These are phyloP conservation scores for Girardia tigrina DNA, from an alignment of 2,888 invertebrate species.

Conservation along the genomic window DNA sequence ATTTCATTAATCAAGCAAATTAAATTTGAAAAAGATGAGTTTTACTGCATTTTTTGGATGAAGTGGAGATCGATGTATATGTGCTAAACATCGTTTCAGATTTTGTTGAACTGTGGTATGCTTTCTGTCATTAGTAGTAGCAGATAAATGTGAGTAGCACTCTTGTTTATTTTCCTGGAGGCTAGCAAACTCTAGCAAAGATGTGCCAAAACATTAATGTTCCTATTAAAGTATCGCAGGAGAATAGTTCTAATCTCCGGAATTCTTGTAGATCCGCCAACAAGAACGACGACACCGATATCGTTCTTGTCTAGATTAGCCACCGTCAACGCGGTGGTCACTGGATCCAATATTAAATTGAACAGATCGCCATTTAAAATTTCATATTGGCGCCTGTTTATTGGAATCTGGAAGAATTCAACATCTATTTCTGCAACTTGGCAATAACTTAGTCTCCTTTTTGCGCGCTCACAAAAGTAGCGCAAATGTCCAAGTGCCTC, in stretches of 20 bases:
- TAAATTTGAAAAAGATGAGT: too few relatives aligned
- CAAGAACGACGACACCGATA: slow-evolving; percentile 67
- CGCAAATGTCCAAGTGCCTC: slow-evolving; percentile 42
- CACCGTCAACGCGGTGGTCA: slow-evolving; percentile 64
- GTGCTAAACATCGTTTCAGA: too few relatives aligned
- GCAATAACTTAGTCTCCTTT: slow-evolving; percentile 51
- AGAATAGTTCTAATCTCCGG: slow-evolving; percentile 45
- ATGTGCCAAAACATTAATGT: too few relatives aligned
- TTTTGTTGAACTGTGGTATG: too few relatives aligned
- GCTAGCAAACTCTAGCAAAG: too few relatives aligned
- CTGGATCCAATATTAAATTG: slow-evolving; percentile 61
- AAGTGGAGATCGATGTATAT: too few relatives aligned
- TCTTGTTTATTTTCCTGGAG: too few relatives aligned
- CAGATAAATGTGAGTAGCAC: too few relatives aligned
- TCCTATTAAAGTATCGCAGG: slow-evolving; percentile 46
- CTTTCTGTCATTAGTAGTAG: too few relatives aligned
- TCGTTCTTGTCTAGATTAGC: slow-evolving; percentile 65
- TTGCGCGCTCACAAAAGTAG: slow-evolving; percentile 44
- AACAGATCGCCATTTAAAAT: slow-evolving; percentile 43
- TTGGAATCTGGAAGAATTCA: slow-evolving; percentile 44
- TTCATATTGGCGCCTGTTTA: slow-evolving; percentile 44
- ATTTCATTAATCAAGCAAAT: too few relatives aligned
- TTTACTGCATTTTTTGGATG: too few relatives aligned
- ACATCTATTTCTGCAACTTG: slow-evolving; percentile 43
- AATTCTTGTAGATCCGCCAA: slow-evolving; percentile 56